These are phyloP conservation scores for Brachionus calyciflorus DNA, from an alignment of 1,140 invertebrate species.

Conservation along the genomic window DNA sequence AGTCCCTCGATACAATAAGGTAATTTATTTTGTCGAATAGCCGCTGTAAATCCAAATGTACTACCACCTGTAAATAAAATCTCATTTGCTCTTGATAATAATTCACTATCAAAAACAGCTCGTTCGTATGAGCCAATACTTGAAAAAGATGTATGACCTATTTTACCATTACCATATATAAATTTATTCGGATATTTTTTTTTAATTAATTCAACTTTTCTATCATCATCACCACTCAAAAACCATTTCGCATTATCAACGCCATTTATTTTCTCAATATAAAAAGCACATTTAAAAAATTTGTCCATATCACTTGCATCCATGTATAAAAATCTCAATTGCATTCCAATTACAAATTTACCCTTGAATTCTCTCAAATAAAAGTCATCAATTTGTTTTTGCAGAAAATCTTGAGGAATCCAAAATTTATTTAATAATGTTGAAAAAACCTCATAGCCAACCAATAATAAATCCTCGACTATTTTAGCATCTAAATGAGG, in stretches of 20 bases:
- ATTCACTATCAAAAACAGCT: conserved; percentile 10
- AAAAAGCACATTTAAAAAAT: conserved; percentile 24
- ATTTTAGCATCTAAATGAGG: not conserved
- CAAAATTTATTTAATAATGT: conserved; percentile 9
- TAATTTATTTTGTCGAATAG: not conserved
- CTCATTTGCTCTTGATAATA: conserved; percentile 1
- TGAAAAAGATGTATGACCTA: not conserved
- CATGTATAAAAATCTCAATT: conserved; percentile 25
- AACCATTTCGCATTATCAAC: not conserved
- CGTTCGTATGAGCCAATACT: conserved; percentile 13
- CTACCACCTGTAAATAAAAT: conserved; percentile 26
- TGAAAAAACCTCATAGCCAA: not conserved
- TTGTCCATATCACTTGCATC: not conserved
- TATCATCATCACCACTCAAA: not conserved
- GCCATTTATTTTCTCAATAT: conserved; percentile 29
- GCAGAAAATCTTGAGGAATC: not conserved
- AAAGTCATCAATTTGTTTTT: not conserved
- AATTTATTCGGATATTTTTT: not conserved
- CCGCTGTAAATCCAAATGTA: conserved; percentile 10
- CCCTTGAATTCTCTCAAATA: not conserved
- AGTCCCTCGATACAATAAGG: conserved; percentile 12
- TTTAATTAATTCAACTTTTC: not conserved
- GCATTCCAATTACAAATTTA: conserved; percentile 32
- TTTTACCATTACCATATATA: not conserved
- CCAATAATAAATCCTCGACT: not conserved